A percentile compares a stretch with the other conserved stretches of the same genome.
These are phyloP conservation scores for Ifrita kowaldi DNA, from an alignment of 2,113 vertebrate species.

Conservation along the genomic window DNA sequence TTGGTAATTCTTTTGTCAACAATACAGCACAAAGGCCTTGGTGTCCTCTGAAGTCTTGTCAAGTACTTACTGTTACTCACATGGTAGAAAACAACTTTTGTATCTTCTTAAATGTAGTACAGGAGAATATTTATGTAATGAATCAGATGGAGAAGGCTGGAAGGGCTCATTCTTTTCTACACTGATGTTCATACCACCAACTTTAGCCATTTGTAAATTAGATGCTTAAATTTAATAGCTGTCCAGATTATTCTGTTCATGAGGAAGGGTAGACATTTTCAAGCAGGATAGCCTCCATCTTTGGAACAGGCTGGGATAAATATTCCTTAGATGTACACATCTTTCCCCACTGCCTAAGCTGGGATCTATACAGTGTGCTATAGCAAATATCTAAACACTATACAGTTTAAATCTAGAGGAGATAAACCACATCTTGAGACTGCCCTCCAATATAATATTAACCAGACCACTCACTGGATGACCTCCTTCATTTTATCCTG, in stretches of 20 bases:
- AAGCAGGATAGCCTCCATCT: neutral
- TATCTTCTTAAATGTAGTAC: neutral
- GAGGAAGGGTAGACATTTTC: neutral
- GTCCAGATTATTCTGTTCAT: neutral
- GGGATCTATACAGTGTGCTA: neutral
- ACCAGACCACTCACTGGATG: neutral
- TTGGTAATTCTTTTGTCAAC: conserved; percentile 9
- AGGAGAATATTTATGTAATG: neutral
- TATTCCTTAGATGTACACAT: neutral
- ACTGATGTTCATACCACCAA: neutral
- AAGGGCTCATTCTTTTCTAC: neutral
- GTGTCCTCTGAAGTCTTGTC: neutral
- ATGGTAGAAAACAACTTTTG: neutral
- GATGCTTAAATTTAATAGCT: neutral
- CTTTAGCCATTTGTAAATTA: neutral
- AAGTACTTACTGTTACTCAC: neutral
- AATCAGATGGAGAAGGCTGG: neutral
- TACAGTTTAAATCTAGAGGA: neutral
- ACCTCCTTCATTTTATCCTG: neutral
- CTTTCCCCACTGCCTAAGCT: neutral
- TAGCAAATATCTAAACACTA: neutral
- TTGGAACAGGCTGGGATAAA: neutral
- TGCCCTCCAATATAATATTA: neutral
- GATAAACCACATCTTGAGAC: neutral
- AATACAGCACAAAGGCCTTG: neutral